phyloP scores from a whole-genome alignment of 2,113 vertebrate genomes.

The Progne subis region DNA sequence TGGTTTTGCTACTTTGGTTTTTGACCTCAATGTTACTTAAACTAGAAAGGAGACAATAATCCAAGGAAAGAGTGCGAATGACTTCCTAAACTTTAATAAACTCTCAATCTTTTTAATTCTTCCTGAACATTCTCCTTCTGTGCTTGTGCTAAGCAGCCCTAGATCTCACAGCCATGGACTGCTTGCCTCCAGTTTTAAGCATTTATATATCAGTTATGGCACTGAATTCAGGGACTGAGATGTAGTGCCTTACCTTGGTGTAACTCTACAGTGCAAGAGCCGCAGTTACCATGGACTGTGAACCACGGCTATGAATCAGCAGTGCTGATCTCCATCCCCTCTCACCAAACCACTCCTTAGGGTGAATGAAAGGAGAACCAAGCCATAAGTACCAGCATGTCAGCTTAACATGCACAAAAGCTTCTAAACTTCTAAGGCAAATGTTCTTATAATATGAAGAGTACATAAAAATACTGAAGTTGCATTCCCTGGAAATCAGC shows the following conservation, averaged over 20 bases:
- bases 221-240: background rate
- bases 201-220: background rate
- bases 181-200: background rate
- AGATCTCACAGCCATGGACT: background rate
- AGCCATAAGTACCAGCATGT: background rate
- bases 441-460: background rate
- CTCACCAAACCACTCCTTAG: background rate
- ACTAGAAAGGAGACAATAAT: background rate
- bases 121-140: background rate
- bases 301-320: background rate
- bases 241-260: background rate
- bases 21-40: background rate
- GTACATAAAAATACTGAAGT: background rate
- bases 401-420: background rate
- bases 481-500: background rate
- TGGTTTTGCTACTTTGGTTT: background rate
- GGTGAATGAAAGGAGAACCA: background rate
- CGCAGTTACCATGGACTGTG: background rate
- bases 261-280: background rate
- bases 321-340: background rate
- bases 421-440: background rate
- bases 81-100: conserved; percentile 1
- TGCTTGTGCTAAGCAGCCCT: background rate
- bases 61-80: background rate
- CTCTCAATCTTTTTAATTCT: background rate